A percentile compares a stretch with the other conserved stretches of the same genome.
Conservation (phyloP, 2,888 invertebrate species). For the Eubasilissa splendida region DNA sequence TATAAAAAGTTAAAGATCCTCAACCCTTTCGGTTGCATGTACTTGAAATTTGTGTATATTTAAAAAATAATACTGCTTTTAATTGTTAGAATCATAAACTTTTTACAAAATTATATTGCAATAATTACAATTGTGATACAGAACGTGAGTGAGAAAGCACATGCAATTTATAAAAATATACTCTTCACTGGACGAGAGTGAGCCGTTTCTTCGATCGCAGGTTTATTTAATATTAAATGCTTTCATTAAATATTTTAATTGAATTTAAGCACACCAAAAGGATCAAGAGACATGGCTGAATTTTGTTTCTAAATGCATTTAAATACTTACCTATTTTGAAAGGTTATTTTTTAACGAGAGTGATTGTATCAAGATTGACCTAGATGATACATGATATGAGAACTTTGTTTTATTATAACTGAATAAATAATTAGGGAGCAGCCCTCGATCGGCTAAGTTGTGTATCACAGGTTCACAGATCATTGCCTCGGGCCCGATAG, state of each 20-base stretch:
- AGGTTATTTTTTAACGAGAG: slow-evolving; percentile 8
- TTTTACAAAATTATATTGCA: neutral
- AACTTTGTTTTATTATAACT: slow-evolving; percentile 34
- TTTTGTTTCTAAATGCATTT: slow-evolving; percentile 27
- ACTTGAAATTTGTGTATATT: neutral
- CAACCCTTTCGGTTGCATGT: slow-evolving; percentile 13
- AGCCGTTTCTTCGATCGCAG: slow-evolving; percentile 4
- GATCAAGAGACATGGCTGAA: slow-evolving; percentile 14
- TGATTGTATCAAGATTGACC: slow-evolving; percentile 32
- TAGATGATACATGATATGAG: slow-evolving; percentile 43
- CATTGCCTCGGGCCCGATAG: slow-evolving; percentile 59
- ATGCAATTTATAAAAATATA: slow-evolving; percentile 38
- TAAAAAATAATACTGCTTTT: neutral
- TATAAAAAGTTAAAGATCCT: too few relatives aligned
- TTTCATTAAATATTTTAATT: slow-evolving; percentile 7
- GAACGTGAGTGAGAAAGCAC: neutral
- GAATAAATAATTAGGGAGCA: slow-evolving; percentile 50
- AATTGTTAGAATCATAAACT: neutral
- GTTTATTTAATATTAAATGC: slow-evolving; percentile 27
- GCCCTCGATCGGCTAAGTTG: slow-evolving; percentile 55
- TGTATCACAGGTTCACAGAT: slow-evolving; percentile 59
- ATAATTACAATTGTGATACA: neutral
- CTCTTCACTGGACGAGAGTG: slow-evolving; percentile 17
- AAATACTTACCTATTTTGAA: slow-evolving; percentile 21
- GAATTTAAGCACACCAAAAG: slow-evolving; percentile 34